A percentile compares a stretch with the other conserved stretches of the same genome.
phyloP scores from a whole-genome alignment of 2,888 invertebrate genomes.

The Gonocerus acuteangulatus region DNA sequence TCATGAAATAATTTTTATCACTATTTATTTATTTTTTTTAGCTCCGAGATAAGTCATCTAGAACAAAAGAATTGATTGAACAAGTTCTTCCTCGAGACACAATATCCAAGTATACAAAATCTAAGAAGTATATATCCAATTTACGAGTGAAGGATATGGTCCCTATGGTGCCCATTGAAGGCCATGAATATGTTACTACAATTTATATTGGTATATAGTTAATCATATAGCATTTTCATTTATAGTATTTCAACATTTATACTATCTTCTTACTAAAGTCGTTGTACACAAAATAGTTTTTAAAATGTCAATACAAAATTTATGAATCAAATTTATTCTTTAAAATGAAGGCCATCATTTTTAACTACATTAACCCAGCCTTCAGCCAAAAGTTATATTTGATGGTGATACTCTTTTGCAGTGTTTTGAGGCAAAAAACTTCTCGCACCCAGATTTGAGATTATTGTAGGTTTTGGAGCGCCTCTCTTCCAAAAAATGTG shows the following conservation, averaged over 20 bases:
- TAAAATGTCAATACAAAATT: too few species aligned
- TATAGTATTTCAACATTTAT: neutral
- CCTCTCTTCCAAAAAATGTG: too few species aligned
- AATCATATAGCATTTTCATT: neutral
- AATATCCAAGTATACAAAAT: conserved; percentile 12
- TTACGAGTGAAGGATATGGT: conserved; percentile 21
- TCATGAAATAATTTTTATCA: neutral
- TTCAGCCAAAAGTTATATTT: too few species aligned
- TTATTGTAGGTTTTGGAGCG: too few species aligned
- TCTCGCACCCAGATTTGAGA: too few species aligned
- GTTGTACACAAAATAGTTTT: too few species aligned
- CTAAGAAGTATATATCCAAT: conserved; percentile 11
- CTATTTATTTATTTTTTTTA: conserved; percentile 11
- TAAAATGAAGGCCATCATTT: too few species aligned
- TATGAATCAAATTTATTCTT: too few species aligned
- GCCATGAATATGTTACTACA: conserved; percentile 24
- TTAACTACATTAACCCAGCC: too few species aligned
- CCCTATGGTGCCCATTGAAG: conserved; percentile 31
- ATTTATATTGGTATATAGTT: conserved; percentile 21
- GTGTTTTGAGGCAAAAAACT: too few species aligned
- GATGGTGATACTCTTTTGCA: too few species aligned
- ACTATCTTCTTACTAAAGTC: neutral
- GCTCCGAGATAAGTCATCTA: conserved; percentile 21
- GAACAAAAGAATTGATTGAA: conserved; percentile 23
- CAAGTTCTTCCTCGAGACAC: conserved; percentile 13